These are phyloP conservation scores for Gymnogyps californianus DNA, from an alignment of 2,113 vertebrate genomes.

Conservation along the genomic window DNA sequence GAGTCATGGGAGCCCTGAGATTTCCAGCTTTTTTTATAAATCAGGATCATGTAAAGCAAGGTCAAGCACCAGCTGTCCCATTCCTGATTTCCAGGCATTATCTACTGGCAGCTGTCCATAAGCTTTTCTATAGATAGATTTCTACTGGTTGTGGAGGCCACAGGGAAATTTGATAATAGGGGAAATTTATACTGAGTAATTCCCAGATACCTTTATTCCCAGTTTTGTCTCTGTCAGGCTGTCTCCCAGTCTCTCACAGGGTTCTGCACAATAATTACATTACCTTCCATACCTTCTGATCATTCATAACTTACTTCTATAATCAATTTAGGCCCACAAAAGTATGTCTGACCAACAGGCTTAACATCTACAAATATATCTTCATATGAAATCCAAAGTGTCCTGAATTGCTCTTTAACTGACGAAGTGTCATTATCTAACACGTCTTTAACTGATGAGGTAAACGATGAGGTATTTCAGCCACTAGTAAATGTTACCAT, in stretches of 20 bases:
- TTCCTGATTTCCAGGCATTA: slow-evolving; percentile 42
- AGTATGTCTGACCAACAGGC: not conserved
- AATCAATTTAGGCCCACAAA: not conserved
- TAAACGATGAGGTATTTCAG: not conserved
- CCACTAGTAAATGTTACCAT: not conserved
- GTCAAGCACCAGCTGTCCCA: slow-evolving; percentile 45
- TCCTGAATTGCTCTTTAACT: not conserved
- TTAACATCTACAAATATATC: not conserved
- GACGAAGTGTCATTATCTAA: not conserved
- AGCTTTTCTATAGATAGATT: slow-evolving; percentile 48
- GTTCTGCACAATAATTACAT: not conserved
- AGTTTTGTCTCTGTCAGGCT: not conserved
- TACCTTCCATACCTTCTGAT: not conserved
- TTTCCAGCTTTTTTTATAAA: slow-evolving; percentile 34
- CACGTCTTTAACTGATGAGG: not conserved
- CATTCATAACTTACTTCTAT: not conserved
- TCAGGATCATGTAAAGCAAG: slow-evolving; percentile 5
- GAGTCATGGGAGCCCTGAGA: not conserved
- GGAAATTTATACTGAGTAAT: not conserved
- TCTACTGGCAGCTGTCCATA: slow-evolving; percentile 43
- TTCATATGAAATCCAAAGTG: not conserved
- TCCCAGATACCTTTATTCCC: not conserved
- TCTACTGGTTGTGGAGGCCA: not conserved
- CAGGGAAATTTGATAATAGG: slow-evolving; percentile 32
- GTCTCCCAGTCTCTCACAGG: not conserved